Conservation (phyloP, 2,888 invertebrate genomes). For the Agapostemon virescens region DNA sequence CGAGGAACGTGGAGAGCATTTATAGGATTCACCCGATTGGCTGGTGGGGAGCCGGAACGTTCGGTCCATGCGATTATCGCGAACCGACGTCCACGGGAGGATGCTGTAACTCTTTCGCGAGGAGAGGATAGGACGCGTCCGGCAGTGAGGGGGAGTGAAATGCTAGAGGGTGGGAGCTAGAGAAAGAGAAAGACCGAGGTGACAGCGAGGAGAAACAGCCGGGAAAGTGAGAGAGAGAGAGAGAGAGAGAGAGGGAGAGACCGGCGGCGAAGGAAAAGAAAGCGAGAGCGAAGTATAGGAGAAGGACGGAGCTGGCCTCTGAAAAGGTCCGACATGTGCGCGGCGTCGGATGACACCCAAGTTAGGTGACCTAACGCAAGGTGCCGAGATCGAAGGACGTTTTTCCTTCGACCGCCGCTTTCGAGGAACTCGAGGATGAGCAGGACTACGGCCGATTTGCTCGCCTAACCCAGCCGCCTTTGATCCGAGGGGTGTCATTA, state of each 20-base stretch:
- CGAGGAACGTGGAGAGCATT: constrained; percentile 77
- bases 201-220: neutral
- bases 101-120: constrained; percentile 73
- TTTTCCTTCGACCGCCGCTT: constrained; percentile 22
- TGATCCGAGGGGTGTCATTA: constrained; percentile 2
- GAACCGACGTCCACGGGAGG: constrained; percentile 68
- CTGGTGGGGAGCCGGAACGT: constrained; percentile 68
- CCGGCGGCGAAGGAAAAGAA: constrained; percentile 48
- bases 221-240: constrained; percentile 46
- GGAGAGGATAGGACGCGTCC: constrained; percentile 22
- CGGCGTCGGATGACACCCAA: constrained; percentile 24
- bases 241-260: constrained; percentile 45
- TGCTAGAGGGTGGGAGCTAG: constrained; percentile 16
- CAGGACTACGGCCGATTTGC: neutral
- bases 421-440: constrained; percentile 30
- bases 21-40: constrained; percentile 79
- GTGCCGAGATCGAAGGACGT: constrained; percentile 39
- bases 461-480: neutral
- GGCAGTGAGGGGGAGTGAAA: constrained; percentile 33
- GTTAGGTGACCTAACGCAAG: constrained; percentile 23
- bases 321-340: constrained; percentile 53
- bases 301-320: constrained; percentile 57
- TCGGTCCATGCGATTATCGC: constrained; percentile 75
- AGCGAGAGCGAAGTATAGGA: constrained; percentile 58
- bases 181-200: neutral